Evolutionary conservation across 2,113 vertebrate species (phyloP), one percentile per base, ranked within the genome.

Genomic region (Gavia stellata): DNA sequence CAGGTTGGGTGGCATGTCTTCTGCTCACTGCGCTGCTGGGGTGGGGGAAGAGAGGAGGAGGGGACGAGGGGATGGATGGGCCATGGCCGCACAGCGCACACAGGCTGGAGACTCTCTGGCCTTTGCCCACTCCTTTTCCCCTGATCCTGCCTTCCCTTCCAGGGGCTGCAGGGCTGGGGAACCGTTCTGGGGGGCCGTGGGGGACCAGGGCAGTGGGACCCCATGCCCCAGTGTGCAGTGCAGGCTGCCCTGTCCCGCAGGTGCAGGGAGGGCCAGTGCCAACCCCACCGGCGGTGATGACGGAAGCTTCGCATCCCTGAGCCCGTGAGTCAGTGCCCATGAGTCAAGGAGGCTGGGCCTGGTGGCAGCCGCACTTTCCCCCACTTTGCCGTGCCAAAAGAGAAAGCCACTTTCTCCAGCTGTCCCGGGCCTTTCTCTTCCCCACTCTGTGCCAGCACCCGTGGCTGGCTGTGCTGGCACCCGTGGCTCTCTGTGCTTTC

Each of bases 391-490:
- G 7, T 83, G n/a, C 14, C n/a, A 13, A 42, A 68, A 52, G 73
- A 73, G 77, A 94, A 86, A 88, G 70, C 28, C 42, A 45, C 86
- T 95, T 92, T 91, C 86, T 74, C 59, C 42, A 36, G 16, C 29
- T 62, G 6, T 81, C 61, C 33, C 6, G 17, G 36, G 59, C 50
- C 44, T 77, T 91, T 65, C 86, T 59, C 59, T 59, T 31, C 56
- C 49, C 47, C 67, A 38, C 33, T 38, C 67, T 79, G 83, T 77
- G 49, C 33, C 74, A 42, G 61, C 58, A 79, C 13, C 28, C 18
- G 2, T 13, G 19, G 16, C 34, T 13, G 7, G 5, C 55, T 63
- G 20, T 77, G 21, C 24, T 13, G 4, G 40, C 44, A 62, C 18
- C 62, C 25, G 18, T 52, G 50, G 14, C 50, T 52, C 24, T 12